A percentile compares a stretch with the other conserved stretches of the same genome.
Conservation (phyloP, 2,113 vertebrate genomes). For the Alectura lathami region DNA sequence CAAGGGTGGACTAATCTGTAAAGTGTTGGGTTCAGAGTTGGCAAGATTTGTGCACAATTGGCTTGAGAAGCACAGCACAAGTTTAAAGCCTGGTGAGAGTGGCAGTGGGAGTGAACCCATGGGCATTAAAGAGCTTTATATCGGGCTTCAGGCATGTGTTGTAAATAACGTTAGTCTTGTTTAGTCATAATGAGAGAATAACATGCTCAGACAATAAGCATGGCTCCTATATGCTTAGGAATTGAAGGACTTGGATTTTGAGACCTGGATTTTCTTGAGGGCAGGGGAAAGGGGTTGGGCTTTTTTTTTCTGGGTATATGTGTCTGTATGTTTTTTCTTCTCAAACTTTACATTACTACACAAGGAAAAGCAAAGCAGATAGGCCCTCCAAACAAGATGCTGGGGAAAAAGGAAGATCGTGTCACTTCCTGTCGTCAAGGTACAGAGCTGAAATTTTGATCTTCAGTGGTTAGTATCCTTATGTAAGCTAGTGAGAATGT, state of each 20-base stretch:
- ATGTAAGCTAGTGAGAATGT: background rate
- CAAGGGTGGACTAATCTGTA: background rate
- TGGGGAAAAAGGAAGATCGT: background rate
- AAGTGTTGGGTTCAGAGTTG: background rate
- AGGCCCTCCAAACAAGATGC: background rate
- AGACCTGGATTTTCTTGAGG: background rate
- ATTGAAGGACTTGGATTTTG: background rate
- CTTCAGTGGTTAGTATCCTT: background rate
- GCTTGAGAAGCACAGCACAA: background rate
- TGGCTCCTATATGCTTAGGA: background rate
- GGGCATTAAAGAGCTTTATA: background rate
- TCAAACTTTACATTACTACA: background rate
- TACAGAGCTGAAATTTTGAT: background rate
- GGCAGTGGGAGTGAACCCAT: background rate
- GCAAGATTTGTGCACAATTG: background rate
- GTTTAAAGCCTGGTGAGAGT: background rate
- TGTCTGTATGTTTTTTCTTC: background rate
- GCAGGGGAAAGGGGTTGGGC: background rate
- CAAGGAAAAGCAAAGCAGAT: background rate
- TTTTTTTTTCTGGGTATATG: background rate
- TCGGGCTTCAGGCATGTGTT: background rate
- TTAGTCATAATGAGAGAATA: background rate
- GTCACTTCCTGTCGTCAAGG: background rate
- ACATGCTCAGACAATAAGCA: background rate
- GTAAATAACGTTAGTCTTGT: background rate